Evolutionary conservation across 2,888 invertebrate species (phyloP).

Genomic region (Ophioninae sp.): DNA sequence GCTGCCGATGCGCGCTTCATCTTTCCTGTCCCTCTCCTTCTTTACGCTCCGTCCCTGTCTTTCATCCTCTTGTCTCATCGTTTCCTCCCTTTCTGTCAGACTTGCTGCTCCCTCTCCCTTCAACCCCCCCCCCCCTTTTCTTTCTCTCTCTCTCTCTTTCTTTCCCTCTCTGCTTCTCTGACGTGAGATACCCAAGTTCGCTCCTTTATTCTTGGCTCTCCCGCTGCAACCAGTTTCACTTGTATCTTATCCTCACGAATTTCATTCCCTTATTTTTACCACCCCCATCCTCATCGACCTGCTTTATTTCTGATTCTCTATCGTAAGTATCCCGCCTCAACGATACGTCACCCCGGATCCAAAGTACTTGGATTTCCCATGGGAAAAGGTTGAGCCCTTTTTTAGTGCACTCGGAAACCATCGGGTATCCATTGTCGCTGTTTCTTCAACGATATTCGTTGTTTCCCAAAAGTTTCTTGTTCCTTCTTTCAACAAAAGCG

Average conservation of each 20-base stretch:
- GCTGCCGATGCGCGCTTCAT: conserved; percentile 52
- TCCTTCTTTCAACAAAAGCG: too few species aligned
- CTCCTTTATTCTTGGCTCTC: conserved; percentile 47
- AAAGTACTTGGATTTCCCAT: not conserved
- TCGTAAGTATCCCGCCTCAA: conserved; percentile 16
- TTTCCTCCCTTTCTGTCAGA: conserved; percentile 29
- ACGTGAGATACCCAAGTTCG: conserved; percentile 10
- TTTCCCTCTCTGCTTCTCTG: conserved; percentile 16
- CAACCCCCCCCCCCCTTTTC: not conserved
- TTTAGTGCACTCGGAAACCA: not conserved
- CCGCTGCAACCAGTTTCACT: conserved; percentile 30
- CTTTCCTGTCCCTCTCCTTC: conserved; percentile 32
- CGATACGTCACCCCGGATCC: not conserved
- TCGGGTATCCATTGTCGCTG: not conserved
- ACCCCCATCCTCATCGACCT: not conserved
- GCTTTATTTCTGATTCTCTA: conserved; percentile 20
- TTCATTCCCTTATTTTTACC: conserved; percentile 21
- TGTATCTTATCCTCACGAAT: conserved; percentile 42
- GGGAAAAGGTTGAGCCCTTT: not conserved
- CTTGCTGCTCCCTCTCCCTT: not conserved
- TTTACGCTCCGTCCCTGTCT: conserved; percentile 31
- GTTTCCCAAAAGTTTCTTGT: not conserved
- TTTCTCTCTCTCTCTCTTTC: conserved; percentile 52
- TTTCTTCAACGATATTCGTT: not conserved
- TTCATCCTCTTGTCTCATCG: conserved; percentile 11